Evolutionary conservation across 2,797 vertebrate genomes (phyloP).

Genomic region (Syngnathus acus): DNA sequence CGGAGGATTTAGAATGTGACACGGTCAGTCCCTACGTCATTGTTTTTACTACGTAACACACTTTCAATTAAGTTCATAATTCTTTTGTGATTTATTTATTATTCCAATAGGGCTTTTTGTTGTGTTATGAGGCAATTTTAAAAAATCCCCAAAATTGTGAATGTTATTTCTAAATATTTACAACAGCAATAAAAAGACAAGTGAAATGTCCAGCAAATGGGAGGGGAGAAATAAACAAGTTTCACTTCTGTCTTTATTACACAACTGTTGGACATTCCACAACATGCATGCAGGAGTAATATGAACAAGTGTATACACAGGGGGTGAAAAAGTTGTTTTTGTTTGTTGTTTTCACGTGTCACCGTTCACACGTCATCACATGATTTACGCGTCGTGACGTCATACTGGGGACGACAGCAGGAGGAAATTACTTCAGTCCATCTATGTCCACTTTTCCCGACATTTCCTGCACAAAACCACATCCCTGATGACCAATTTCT

Average conservation of each 20-base stretch:
- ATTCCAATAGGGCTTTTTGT: not conserved
- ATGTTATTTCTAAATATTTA: too few relatives aligned
- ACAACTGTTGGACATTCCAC: slow-evolving; percentile 66
- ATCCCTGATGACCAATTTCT: not conserved
- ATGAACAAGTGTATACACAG: slow-evolving; percentile 29
- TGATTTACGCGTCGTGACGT: not conserved
- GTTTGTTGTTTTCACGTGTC: slow-evolving; percentile 17
- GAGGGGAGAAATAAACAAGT: too few relatives aligned
- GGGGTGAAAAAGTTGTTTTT: slow-evolving; percentile 20
- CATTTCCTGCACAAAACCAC: not conserved
- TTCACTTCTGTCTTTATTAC: slow-evolving; percentile 59
- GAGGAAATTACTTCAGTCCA: slow-evolving; percentile 25
- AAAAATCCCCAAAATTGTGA: not conserved
- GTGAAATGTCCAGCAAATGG: too few relatives aligned
- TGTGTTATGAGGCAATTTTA: not conserved
- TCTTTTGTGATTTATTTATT: not conserved
- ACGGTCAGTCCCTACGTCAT: slow-evolving; percentile 1
- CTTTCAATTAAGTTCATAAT: not conserved
- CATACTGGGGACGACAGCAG: not conserved
- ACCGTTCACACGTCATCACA: slow-evolving; percentile 31
- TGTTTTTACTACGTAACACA: not conserved
- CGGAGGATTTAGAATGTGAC: slow-evolving; percentile 25
- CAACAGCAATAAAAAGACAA: not conserved
- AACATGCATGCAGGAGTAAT: slow-evolving; percentile 68
- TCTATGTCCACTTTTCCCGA: not conserved